A percentile compares a stretch with the other conserved stretches of the same genome.
Conservation (phyloP, 2,113 vertebrate genomes). For the Tonatia bakeri region DNA sequence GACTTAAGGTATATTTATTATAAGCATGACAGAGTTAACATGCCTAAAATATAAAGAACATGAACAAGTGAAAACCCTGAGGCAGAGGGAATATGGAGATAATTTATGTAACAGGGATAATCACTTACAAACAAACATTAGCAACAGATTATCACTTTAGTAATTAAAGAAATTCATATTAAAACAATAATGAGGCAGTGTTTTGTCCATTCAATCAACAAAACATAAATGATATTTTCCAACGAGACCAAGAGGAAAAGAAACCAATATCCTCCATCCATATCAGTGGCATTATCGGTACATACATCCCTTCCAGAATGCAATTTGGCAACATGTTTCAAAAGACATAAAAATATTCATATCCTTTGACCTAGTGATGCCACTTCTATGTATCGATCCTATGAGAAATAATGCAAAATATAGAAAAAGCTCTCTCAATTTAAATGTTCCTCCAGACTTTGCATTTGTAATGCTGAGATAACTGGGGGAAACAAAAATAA, state of each 20-base stretch:
- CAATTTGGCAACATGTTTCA: neutral
- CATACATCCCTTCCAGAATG: neutral
- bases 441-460: neutral
- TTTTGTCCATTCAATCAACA: constrained; percentile 4
- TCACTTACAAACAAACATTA: constrained; percentile 7
- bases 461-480: neutral
- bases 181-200: constrained; percentile 20
- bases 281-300: neutral
- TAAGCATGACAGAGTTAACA: neutral
- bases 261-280: neutral
- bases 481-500: neutral
- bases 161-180: constrained; percentile 36
- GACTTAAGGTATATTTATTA: neutral
- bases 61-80: neutral
- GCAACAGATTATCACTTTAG: neutral
- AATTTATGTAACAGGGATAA: neutral
- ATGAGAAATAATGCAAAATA: neutral
- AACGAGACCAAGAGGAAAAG: neutral
- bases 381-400: neutral
- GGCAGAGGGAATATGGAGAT: neutral
- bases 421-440: neutral
- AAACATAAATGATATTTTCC: neutral
- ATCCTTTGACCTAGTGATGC: neutral
- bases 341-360: neutral
- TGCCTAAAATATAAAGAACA: neutral